Evolutionary conservation across 2,888 invertebrate species (phyloP), one percentile per base, ranked within the genome.

Genomic region (Drosophila formosana): DNA sequence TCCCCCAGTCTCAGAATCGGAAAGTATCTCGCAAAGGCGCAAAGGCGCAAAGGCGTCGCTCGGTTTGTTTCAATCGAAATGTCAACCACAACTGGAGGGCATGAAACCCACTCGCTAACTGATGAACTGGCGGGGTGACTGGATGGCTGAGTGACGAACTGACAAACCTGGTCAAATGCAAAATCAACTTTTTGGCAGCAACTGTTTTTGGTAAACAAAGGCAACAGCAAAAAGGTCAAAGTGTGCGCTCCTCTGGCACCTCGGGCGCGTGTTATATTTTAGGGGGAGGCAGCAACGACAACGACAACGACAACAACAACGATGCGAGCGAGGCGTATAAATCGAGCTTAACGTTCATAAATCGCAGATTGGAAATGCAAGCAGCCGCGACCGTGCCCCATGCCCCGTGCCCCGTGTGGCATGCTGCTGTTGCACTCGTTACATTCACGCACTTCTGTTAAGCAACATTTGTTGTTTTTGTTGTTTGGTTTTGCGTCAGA

Each of bases 11-110:
- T 6, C 26, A 37, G 26, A 39, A 13, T 52, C 18, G 18, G 9
- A 37, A 28, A 45, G n/a, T 30, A 58, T 23, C 13, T 13, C 13
- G 30, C 9, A 11, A 51, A 61, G 37, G 41, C 23, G 30, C 9
- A 11, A 51, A 61, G 37, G 41, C 23, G 30, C 45, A 41, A 64
- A 70, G 66, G 58, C 73, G 65, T 63, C 61, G 13, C 52, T 56
- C 55, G 47, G 39, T 52, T 46, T 37, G 60, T 61, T 75, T 58
- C 58, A 62, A 45, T 52, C 64, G 41, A 79, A 78, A 78, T 78
- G 78, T 72, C 78, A 79, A 65, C 60, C 63, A 50, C 65, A 55
- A 63, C 80, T 68, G 50, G 63, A 43, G 75, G 80, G 75, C 65
- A 63, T 55, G n/a, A 37, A 66, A 13, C 75, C 78, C 65, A 75